Percentiles rank a stretch among this genome's conserved stretches.
Conservation (phyloP, 2,113 vertebrate species). For the Salvator merianae region DNA sequence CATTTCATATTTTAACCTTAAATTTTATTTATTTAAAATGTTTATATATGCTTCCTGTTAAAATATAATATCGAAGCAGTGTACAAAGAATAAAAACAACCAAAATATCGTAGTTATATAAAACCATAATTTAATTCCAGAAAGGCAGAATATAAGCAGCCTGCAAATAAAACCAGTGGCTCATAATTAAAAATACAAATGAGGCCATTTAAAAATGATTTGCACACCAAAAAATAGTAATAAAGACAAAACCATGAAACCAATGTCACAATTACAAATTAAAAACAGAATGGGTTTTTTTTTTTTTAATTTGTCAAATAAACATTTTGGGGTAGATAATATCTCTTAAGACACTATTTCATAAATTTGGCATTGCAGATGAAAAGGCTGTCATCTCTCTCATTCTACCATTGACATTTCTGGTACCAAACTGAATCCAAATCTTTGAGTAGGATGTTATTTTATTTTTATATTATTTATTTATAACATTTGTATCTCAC, state of each 20-base stretch:
- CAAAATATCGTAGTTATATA: not conserved
- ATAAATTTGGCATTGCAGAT: not conserved
- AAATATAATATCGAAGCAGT: not conserved
- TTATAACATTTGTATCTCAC: too few relatives aligned
- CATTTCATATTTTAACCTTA: not conserved
- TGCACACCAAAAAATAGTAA: not conserved
- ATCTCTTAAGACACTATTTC: not conserved
- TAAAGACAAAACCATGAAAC: not conserved
- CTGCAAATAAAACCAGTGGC: too few relatives aligned
- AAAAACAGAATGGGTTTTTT: not conserved
- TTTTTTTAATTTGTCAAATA: too few relatives aligned
- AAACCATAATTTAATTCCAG: not conserved
- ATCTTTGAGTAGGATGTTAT: not conserved
- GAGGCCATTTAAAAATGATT: not conserved
- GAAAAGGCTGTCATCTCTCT: not conserved
- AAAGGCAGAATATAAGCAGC: not conserved
- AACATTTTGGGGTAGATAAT: not conserved
- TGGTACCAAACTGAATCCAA: not conserved
- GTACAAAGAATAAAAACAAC: not conserved
- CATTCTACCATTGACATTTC: not conserved
- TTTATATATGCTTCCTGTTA: not conserved
- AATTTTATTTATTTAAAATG: not conserved
- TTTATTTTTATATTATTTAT: too few relatives aligned
- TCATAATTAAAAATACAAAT: too few relatives aligned
- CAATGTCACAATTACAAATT: not conserved